phyloP scores from a whole-genome alignment of 2,797 vertebrate genomes.

The Meriones psammophilus region DNA sequence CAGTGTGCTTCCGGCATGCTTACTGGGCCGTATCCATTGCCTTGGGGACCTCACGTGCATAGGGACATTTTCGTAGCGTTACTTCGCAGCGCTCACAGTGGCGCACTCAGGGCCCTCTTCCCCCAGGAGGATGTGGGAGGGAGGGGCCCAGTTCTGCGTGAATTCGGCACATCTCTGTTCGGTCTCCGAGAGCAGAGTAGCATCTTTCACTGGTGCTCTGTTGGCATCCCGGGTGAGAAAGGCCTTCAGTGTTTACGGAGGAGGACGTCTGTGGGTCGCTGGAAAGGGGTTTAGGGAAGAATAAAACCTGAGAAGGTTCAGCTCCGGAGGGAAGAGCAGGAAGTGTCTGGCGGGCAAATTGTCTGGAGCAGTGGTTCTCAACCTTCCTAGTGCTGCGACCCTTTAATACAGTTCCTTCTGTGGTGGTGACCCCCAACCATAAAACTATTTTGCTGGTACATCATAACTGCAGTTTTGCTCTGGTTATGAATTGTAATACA shows the following conservation, averaged over 20 bases:
- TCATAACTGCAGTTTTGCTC: neutral
- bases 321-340: neutral
- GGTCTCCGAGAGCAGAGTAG: neutral
- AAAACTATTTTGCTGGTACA: neutral
- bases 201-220: neutral
- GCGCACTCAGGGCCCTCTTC: neutral
- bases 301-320: neutral
- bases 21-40: neutral
- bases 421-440: no score
- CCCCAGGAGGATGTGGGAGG: neutral
- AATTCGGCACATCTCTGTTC: neutral
- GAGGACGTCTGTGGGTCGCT: neutral
- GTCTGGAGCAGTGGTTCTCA: neutral
- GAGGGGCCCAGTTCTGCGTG: neutral
- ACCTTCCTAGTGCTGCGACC: fast-evolving
- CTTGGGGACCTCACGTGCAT: neutral
- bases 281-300: neutral
- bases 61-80: neutral
- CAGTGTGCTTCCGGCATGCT: neutral
- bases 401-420: neutral
- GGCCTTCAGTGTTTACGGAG: neutral
- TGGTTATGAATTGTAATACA: neutral
- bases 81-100: neutral
- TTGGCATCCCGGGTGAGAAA: neutral
- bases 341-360: neutral